Evolutionary conservation across 2,888 invertebrate species (phyloP), one percentile per base, ranked within the genome.

Genomic region (Rhingia rostrata): DNA sequence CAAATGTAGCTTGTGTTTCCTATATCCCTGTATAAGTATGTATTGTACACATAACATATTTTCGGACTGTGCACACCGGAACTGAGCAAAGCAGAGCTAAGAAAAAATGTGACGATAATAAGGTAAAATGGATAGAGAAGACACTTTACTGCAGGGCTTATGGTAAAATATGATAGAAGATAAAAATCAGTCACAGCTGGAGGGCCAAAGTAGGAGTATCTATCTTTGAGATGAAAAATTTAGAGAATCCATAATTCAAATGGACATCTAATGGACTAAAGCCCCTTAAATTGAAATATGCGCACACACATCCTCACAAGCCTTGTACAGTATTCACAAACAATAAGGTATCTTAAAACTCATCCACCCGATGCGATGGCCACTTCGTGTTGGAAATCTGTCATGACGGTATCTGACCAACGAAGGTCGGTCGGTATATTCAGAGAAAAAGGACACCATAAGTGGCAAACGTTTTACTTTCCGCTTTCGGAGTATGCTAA

Each of bases 101-200:
- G 9, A 82, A 66, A 63, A 73, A 78, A 73, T 58, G 63, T 41
- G 67, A 78, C 67, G 78, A 69, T 83, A 83, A 69, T 78, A 83
- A 78, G 83, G 83, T 78, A 53, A 22, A 83, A 73, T 69, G 69
- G 82, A 73, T 78, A 33, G 60, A 73, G 49, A 63, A 72, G 63
- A 78, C 74, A 69, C 73, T 69, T 63, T 63, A 54, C 67, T 82
- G 53, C 54, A 54, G 47, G 78, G 53, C 67, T 69, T 67, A 58
- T 58, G 67, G 60, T 63, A 47, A 78, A 73, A 78, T 69, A 64
- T 78, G 78, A 74, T 73, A 53, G 14, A 64, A 67, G 73, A 83
- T 83, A 78, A 73, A 60, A 64, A 83, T 78, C 83, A 78, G 73
- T 83, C 73, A 73, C 64, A 69, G 63, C 83, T 78, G 67, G 56